Percentiles rank a stretch among this genome's conserved stretches.
Conservation (phyloP, 1,140 invertebrate genomes). For the Eciton burchellii region DNA sequence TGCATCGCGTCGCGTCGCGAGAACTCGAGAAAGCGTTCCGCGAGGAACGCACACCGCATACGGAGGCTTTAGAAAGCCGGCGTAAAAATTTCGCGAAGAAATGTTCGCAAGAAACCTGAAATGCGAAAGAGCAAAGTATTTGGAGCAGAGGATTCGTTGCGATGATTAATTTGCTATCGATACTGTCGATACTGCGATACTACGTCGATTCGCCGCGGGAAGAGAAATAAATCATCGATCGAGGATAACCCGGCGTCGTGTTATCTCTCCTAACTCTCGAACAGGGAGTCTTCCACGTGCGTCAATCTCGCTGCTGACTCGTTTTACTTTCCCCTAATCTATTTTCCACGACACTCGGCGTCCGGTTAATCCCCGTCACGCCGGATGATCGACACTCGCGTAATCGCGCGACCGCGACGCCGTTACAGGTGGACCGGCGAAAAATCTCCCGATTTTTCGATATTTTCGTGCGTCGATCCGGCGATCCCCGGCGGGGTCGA, state of each 20-base stretch:
- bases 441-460: conserved; percentile 27
- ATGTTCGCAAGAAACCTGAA: too few relatives aligned
- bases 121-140: too few relatives aligned
- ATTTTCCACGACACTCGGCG: not conserved
- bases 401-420: conserved; percentile 5
- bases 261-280: too few relatives aligned
- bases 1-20: not conserved
- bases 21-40: not conserved
- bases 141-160: too few relatives aligned
- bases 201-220: not conserved
- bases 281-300: too few relatives aligned
- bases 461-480: conserved; percentile 8
- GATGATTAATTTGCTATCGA: too few relatives aligned
- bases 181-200: too few relatives aligned
- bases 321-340: not conserved
- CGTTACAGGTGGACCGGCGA: not conserved
- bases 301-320: not conserved
- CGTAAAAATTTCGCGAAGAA: too few relatives aligned
- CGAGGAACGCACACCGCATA: not conserved
- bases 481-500: conserved; percentile 7
- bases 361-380: conserved; percentile 2
- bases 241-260: not conserved
- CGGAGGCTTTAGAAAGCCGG: too few relatives aligned
- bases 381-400: not conserved
- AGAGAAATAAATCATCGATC: not conserved